These are phyloP conservation scores for Plecotus auritus DNA, from an alignment of 2,113 vertebrate genomes.

Conservation along the genomic window DNA sequence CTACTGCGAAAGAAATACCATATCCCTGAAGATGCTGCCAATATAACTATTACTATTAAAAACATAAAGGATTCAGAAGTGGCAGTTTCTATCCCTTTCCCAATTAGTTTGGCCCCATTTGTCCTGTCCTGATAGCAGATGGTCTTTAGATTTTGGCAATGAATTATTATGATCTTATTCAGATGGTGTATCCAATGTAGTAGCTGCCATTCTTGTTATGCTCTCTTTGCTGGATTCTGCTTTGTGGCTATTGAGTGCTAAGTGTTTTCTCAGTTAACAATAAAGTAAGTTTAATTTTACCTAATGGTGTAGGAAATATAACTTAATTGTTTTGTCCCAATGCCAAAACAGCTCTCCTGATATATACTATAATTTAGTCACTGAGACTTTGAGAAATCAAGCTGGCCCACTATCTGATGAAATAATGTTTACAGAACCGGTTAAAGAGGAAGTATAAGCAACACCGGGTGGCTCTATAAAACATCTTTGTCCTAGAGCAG, in stretches of 20 bases:
- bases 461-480: background rate
- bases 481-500: background rate
- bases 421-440: background rate
- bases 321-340: background rate
- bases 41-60: background rate
- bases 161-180: background rate
- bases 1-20: background rate
- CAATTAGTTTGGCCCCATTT: background rate
- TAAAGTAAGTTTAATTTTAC: background rate
- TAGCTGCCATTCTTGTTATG: background rate
- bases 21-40: background rate
- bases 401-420: background rate
- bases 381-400: background rate
- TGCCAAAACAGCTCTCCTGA: background rate
- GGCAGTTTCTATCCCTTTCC: background rate
- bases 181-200: background rate
- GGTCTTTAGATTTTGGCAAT: background rate
- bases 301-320: background rate
- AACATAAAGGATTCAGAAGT: background rate
- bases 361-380: background rate
- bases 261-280: background rate
- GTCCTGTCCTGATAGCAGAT: background rate
- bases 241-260: background rate
- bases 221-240: background rate
- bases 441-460: background rate